Percentiles rank a stretch among this genome's conserved stretches.
These are phyloP conservation scores for Caenorhabditis macrosperma DNA, from an alignment of 2,888 invertebrate species.

Conservation along the genomic window DNA sequence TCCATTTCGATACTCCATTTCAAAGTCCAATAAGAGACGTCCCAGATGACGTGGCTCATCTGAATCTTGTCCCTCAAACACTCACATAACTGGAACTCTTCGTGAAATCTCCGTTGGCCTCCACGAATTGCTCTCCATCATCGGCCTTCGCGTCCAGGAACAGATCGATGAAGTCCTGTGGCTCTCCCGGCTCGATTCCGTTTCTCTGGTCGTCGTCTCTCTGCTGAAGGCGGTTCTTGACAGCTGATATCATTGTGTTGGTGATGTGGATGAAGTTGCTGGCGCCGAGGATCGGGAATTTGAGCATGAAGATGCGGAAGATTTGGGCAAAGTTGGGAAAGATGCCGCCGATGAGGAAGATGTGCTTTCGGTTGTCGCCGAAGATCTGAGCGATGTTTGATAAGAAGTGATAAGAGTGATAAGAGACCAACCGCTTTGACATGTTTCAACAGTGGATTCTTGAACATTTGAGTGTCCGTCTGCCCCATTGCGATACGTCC, in stretches of 20 bases:
- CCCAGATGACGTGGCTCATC: too few relatives aligned
- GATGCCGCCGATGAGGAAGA: conserved; percentile 6
- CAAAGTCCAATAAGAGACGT: too few relatives aligned
- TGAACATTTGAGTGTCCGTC: conserved; percentile 48
- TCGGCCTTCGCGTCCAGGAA: conserved; percentile 69
- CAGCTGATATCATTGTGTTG: neutral
- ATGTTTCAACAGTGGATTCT: conserved; percentile 30
- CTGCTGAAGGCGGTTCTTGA: neutral
- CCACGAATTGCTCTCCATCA: conserved; percentile 26
- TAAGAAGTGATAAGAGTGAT: too few relatives aligned
- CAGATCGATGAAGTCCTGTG: conserved; percentile 69
- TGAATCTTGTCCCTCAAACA: too few relatives aligned
- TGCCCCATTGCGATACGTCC: conserved; percentile 68
- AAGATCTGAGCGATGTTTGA: too few relatives aligned
- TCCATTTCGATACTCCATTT: neutral
- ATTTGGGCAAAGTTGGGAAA: neutral
- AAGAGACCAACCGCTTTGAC: neutral
- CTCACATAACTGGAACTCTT: conserved; percentile 7
- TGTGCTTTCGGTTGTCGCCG: neutral
- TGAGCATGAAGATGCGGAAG: neutral
- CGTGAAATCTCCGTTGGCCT: conserved; percentile 35
- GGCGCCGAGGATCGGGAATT: neutral
- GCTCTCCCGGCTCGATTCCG: conserved; percentile 36
- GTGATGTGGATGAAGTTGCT: neutral
- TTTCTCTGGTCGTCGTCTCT: conserved; percentile 35